These are phyloP conservation scores for Petrocephalus microphthalmus DNA, from an alignment of 2,113 vertebrate species.

Conservation along the genomic window DNA sequence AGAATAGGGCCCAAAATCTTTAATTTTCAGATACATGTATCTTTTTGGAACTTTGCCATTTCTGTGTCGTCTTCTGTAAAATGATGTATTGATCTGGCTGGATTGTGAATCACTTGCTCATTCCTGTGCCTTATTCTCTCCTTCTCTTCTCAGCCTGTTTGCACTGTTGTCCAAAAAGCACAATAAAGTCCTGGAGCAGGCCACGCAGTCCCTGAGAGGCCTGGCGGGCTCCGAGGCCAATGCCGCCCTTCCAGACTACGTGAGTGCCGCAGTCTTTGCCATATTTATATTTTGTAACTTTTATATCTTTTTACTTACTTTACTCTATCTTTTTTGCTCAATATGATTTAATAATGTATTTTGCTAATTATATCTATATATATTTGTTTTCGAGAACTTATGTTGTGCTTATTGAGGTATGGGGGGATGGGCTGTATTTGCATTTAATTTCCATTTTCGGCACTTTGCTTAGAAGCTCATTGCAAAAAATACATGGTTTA, in stretches of 20 bases:
- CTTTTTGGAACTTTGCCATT: background rate
- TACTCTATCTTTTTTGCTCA: no score
- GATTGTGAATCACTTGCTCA: background rate
- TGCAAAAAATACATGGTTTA: background rate
- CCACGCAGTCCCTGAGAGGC: slow-evolving; percentile 84
- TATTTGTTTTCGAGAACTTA: background rate
- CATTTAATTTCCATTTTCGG: background rate
- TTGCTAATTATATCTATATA: background rate
- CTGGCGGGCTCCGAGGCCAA: slow-evolving; percentile 65
- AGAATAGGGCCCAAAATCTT: background rate
- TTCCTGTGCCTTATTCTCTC: slow-evolving; percentile 20
- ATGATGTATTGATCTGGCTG: background rate
- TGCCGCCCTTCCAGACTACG: slow-evolving; percentile 84
- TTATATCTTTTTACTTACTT: no score
- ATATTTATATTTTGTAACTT: background rate
- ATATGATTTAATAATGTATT: background rate
- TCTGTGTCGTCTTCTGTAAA: background rate
- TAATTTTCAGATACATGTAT: background rate
- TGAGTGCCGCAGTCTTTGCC: slow-evolving; percentile 65
- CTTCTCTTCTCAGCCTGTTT: slow-evolving; percentile 73
- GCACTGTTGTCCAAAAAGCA: slow-evolving; percentile 96
- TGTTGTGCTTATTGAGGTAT: background rate
- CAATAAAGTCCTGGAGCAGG: slow-evolving; percentile 97
- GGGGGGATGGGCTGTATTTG: background rate
- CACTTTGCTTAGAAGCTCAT: background rate